Base-by-base conservation (phyloP, 35 echinoderm and acorn worm species). In the Amphiura filiformis region DNA sequence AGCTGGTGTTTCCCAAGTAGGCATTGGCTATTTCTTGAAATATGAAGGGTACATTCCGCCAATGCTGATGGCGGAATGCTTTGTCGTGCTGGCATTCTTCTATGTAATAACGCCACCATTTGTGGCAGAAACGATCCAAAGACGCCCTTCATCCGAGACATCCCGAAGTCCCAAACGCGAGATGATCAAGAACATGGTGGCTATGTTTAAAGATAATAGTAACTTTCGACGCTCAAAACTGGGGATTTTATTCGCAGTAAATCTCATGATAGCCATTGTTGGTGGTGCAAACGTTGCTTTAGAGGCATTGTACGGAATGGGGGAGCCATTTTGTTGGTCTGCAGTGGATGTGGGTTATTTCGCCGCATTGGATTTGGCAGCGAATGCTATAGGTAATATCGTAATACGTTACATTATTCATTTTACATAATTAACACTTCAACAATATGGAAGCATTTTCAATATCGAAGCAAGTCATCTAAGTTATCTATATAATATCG, bases 1-100 rank as follows among this genome's bases (percentile, higher is more conserved):
- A 64, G 87, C 77, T 9, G 87, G 87, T 12, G 38, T 81, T 1
- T 37, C 79, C 35, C 87, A 89, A 32, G 26, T 89, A 34, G 87
- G 87, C 7, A 42, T 80, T 0, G 87, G 79, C 11, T 89, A 81
- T 75, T 81, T 37, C 76, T 34, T 81, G 11, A 26, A 89, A 37
- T 38, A 75, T 75, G 30, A 33, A 28, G 87, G 78, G 18, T 80
- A 36, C 38, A 34, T 38, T 0, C 33, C 78, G 11, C 14, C 78
- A 12, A 38, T 38, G 14, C 18, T 34, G 36, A 80, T 80, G 33
- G 78, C 78, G n/a, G 38, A 34, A 35, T 18, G 0, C 36, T 20
- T 80, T 0, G n/a, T 18, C 14, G 78, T 80, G 33, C 78, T 80
- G 14, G 34, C 78, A 18, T 15, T 15, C 33, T 18, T 80, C 32